These are phyloP conservation scores for Callocephalon fimbriatum DNA, from an alignment of 2,113 vertebrate species.

Conservation along the genomic window DNA sequence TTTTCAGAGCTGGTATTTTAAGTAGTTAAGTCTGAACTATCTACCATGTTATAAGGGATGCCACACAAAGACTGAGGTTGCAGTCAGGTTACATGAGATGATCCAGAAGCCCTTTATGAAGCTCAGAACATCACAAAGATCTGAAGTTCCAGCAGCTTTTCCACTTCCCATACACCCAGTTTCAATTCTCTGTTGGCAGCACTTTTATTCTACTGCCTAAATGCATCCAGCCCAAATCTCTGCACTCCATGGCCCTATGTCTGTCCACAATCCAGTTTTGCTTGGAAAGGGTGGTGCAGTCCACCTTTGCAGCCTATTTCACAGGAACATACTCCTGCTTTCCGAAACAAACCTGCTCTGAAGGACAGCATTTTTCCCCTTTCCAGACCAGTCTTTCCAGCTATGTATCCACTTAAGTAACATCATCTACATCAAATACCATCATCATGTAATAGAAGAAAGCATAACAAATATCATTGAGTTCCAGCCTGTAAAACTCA, in stretches of 20 bases:
- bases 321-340: background rate
- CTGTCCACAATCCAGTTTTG: background rate
- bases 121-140: background rate
- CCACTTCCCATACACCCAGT: background rate
- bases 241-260: accelerated
- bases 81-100: background rate
- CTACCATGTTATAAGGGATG: background rate
- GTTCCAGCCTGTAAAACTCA: background rate
- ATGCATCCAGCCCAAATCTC: background rate
- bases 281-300: accelerated
- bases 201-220: background rate
- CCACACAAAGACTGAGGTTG: background rate
- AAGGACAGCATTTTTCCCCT: background rate
- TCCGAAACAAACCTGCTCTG: background rate
- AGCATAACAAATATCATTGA: background rate
- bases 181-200: background rate
- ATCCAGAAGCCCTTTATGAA: background rate
- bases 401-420: background rate
- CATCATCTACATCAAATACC: background rate
- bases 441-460: background rate
- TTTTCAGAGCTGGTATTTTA: background rate
- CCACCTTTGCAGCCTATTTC: background rate
- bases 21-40: background rate
- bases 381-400: background rate
- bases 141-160: background rate